Evolutionary conservation across 1,140 invertebrate genomes (phyloP), one percentile per base, ranked within the genome.

Genomic region (Euschistus heros): DNA sequence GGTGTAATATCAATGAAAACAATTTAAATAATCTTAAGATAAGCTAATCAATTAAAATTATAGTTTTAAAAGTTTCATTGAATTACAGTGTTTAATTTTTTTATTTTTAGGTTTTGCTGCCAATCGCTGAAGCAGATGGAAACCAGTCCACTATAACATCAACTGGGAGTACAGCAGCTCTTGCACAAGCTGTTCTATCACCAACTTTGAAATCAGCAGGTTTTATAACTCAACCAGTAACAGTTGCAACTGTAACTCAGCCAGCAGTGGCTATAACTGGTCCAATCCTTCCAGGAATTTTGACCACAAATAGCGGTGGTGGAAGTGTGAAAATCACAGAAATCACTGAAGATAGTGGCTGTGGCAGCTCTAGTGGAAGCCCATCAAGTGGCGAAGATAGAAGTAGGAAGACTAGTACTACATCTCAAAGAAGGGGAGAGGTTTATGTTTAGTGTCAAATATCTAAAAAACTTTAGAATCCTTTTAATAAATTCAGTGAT

Each of bases 121-220:
- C 88, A 0, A 91, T 91, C 65, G 79, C 87, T 74, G 87, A 86
- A 75, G 75, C 82, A 69, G 88, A 91, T 68, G 82, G 84, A 44
- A 69, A 69, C 63, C 67, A 69, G 37, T 65, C 68, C 22, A 73
- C 69, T 8, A 86, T 84, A 17, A 78, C 87, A 18, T 81, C 84
- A 68, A 80, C 83, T 1, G 83, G 84, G 0, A 83, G 84, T 68
- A 80, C 83, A 0, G 82, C 84, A 0, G 85, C 85, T 0, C 72
- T 88, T 47, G 86, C 86, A 0, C 84, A 87, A 70, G 84, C 85
- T 0, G 84, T 87, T 2, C 73, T 87, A 0, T 81, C 84, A 0
- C 84, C 85, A 1, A 77, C 76, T 0, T 69, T 83, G 14, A 76
- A 78, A 30, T 73, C 75, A 14, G 76, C 79, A 17, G 82, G 82